phyloP scores from a whole-genome alignment of 2,888 invertebrate species.

The Lamellibrachia satsuma region DNA sequence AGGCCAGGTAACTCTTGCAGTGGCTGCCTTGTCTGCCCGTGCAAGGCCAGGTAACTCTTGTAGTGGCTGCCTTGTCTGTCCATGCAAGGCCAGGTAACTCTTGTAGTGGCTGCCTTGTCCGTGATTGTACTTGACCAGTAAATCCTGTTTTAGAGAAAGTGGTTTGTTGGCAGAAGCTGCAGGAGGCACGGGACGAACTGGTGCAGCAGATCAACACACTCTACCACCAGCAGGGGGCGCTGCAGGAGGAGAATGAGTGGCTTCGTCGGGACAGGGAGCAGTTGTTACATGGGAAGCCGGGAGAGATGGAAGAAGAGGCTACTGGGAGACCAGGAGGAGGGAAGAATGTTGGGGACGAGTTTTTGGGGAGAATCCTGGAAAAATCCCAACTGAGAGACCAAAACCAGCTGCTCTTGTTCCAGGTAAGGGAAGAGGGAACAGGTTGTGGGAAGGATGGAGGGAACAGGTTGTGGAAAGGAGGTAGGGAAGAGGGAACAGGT shows the following conservation, averaged over 20 bases:
- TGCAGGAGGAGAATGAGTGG: conserved; percentile 33
- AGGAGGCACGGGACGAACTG: conserved; percentile 52
- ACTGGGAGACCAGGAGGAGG: not conserved
- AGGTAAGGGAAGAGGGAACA: not conserved
- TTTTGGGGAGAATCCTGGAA: conserved; percentile 17
- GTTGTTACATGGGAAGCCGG: not conserved
- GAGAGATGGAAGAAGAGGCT: not conserved
- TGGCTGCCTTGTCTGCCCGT: no score
- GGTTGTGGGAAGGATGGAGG: not conserved
- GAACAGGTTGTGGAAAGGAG: no score
- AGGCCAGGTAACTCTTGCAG: no score
- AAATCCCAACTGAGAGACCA: not conserved
- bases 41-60: no score
- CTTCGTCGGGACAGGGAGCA: not conserved
- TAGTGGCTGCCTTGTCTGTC: no score
- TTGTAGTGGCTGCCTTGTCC: no score
- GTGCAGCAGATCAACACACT: conserved; percentile 48
- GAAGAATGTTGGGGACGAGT: not conserved
- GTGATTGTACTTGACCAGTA: no score
- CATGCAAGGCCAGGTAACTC: no score
- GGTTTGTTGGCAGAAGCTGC: conserved; percentile 49
- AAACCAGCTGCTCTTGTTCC: not conserved
- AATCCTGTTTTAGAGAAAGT: not conserved
- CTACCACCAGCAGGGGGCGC: conserved; percentile 39
- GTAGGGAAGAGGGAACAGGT: not conserved